Conservation (phyloP, 2,888 invertebrate genomes). For the Xylophagus ater region DNA sequence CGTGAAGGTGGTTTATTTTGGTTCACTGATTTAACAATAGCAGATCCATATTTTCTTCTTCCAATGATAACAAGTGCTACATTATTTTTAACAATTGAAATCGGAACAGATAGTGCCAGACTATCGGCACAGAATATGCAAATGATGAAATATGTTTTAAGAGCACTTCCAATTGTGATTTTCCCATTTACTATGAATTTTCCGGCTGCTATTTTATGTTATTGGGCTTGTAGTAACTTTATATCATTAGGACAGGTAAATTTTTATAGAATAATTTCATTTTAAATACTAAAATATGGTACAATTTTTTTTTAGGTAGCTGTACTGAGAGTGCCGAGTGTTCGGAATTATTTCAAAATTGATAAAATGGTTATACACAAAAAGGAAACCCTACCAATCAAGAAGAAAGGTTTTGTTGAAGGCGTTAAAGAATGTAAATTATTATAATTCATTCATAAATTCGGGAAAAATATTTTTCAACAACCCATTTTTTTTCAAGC, state of each 20-base stretch:
- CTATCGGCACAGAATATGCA: constrained; percentile 56
- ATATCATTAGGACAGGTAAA: constrained; percentile 63
- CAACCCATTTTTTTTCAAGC: constrained; percentile 41
- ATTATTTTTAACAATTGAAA: constrained; percentile 67
- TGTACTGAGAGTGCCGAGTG: constrained; percentile 59
- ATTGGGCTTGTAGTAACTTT: constrained; percentile 83
- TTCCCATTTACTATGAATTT: constrained; percentile 81
- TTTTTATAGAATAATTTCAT: not conserved
- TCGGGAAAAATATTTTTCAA: too few species aligned
- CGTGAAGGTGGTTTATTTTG: constrained; percentile 78
- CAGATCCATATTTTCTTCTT: constrained; percentile 80
- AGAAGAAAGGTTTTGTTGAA: constrained; percentile 66
- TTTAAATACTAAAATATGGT: not conserved
- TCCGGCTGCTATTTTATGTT: constrained; percentile 75
- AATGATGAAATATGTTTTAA: constrained; percentile 60
- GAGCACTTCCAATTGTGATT: constrained; percentile 65
- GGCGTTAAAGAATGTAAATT: constrained; percentile 67
- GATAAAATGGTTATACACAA: constrained; percentile 48
- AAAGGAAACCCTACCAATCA: constrained; percentile 48
- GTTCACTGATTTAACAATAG: constrained; percentile 84
- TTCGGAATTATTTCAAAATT: constrained; percentile 68
- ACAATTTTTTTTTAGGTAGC: constrained; percentile 41
- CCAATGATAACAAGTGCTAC: constrained; percentile 79
- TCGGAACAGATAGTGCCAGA: constrained; percentile 66
- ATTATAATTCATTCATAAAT: too few species aligned